phyloP scores from a whole-genome alignment of 2,888 invertebrate genomes.

The Rhodophaea formosa region DNA sequence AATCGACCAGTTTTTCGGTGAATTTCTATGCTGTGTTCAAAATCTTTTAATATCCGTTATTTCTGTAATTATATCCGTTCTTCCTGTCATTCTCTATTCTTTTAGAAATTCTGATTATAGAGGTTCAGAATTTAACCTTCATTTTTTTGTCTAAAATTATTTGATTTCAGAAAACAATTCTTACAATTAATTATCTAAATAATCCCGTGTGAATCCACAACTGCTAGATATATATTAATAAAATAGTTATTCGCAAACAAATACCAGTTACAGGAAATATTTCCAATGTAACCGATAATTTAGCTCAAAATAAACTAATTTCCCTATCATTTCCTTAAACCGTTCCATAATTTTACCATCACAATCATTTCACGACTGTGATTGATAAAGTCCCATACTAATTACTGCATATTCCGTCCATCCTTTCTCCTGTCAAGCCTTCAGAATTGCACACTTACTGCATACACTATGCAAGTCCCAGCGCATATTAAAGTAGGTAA shows the following conservation, averaged over 20 bases:
- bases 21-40: no score
- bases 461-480: background rate
- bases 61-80: no score
- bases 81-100: no score
- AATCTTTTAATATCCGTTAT: no score
- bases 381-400: slow-evolving; percentile 3
- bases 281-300: background rate
- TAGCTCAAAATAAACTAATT: background rate
- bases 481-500: slow-evolving; percentile 3
- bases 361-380: background rate
- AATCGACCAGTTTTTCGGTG: no score
- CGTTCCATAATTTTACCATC: background rate
- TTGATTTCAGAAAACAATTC: no score
- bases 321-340: background rate
- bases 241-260: background rate
- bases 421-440: slow-evolving; percentile 13
- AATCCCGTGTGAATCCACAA: no score
- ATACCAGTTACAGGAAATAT: background rate
- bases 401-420: background rate
- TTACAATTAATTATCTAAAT: no score
- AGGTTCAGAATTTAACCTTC: no score
- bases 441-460: background rate
- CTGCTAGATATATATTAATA: no score
- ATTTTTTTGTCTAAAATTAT: no score
- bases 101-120: no score